These are phyloP conservation scores for Axea sp. DNA, from an alignment of 2,888 invertebrate species.

Conservation along the genomic window DNA sequence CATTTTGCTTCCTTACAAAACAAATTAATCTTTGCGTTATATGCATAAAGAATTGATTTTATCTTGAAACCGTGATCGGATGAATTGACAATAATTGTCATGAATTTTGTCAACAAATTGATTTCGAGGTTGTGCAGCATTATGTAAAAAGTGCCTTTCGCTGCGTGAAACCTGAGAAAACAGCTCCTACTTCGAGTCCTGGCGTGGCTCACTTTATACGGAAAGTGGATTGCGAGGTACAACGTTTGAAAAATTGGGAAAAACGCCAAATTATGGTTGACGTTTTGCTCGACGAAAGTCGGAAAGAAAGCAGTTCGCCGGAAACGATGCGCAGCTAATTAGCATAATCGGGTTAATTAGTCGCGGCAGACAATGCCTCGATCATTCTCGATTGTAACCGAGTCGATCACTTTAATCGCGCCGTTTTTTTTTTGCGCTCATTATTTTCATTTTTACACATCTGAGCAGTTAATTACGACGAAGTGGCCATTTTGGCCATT, in stretches of 20 bases:
- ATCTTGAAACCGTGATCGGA: too few species aligned
- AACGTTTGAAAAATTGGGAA: conserved; percentile 57
- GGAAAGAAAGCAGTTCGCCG: conserved; percentile 45
- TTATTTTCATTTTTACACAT: too few species aligned
- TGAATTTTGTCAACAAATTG: conserved; percentile 51
- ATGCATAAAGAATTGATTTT: too few species aligned
- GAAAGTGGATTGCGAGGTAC: conserved; percentile 61
- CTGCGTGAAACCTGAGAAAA: conserved; percentile 67
- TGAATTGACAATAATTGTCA: conserved; percentile 3
- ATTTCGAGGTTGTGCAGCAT: conserved; percentile 45
- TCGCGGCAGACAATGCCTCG: conserved; percentile 5
- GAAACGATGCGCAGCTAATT: conserved; percentile 21
- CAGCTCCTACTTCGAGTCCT: conserved; percentile 60
- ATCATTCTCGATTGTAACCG: conserved; percentile 10
- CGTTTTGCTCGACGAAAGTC: conserved; percentile 28
- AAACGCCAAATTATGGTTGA: conserved; percentile 40
- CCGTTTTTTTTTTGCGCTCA: too few species aligned
- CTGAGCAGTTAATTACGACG: too few species aligned
- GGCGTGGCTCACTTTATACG: conserved; percentile 58
- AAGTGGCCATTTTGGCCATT: too few species aligned
- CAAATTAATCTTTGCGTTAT: too few species aligned
- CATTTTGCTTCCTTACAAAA: too few species aligned
- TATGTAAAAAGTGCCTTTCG: conserved; percentile 68
- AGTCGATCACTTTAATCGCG: neutral
- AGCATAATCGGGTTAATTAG: conserved; percentile 37